Evolutionary conservation across 1,140 invertebrate species (phyloP).

Genomic region (Aphelenchoides besseyi): DNA sequence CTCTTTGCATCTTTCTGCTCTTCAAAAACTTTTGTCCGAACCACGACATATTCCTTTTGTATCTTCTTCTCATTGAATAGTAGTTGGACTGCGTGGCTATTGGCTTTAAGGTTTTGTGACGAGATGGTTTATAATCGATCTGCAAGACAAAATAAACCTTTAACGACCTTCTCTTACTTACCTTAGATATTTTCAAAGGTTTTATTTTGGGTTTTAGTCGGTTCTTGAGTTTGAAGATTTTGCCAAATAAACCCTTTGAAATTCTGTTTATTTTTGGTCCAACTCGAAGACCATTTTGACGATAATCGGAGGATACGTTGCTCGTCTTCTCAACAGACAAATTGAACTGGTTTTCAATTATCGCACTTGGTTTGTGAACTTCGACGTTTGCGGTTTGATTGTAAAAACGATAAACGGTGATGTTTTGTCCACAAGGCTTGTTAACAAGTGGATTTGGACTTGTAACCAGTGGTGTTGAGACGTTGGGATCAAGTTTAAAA

Average conservation of each 20-base stretch:
- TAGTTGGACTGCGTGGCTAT: not conserved
- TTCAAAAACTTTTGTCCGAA: not conserved
- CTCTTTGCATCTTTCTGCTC: not conserved
- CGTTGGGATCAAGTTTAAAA: too few species aligned
- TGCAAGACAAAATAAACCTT: not conserved
- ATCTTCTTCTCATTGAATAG: not conserved
- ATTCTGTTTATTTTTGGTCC: not conserved
- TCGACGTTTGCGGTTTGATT: too few species aligned
- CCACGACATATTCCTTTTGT: constrained; percentile 1
- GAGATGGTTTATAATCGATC: not conserved
- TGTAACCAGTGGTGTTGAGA: too few species aligned
- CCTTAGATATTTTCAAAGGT: not conserved
- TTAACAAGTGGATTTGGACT: too few species aligned
- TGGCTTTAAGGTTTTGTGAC: not conserved
- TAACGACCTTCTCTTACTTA: not conserved
- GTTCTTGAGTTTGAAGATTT: not conserved
- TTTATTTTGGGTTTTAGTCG: not conserved
- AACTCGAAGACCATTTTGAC: too few species aligned
- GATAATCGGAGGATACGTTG: too few species aligned
- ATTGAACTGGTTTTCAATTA: too few species aligned
- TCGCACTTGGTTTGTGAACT: too few species aligned
- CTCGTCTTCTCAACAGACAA: too few species aligned
- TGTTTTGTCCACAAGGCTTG: too few species aligned
- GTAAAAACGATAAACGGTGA: too few species aligned
- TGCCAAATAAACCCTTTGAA: not conserved